These are phyloP conservation scores for Oreonectes daqikongensis DNA, from an alignment of 2,797 vertebrate species.

Conservation along the genomic window DNA sequence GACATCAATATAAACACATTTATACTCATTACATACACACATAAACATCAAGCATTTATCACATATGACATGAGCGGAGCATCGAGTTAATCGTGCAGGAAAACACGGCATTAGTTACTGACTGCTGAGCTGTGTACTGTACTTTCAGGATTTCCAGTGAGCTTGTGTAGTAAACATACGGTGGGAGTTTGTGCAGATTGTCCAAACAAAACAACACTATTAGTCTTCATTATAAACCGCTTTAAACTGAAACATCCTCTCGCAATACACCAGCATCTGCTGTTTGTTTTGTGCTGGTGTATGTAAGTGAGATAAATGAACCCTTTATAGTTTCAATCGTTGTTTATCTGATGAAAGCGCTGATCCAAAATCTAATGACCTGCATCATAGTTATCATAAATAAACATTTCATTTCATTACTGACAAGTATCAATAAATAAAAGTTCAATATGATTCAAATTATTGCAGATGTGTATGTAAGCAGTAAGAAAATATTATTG, in stretches of 20 bases:
- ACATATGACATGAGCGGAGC: not conserved
- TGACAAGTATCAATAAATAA: not conserved
- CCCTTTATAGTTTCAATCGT: not conserved
- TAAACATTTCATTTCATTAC: not conserved
- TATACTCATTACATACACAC: not conserved
- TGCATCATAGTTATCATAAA: not conserved
- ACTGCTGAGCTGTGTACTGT: not conserved
- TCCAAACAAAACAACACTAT: conserved; percentile 26
- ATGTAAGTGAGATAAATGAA: not conserved
- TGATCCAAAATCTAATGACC: not conserved
- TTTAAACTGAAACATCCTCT: not conserved
- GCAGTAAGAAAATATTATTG: no score
- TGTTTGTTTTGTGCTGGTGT: not conserved
- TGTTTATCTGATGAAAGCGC: not conserved
- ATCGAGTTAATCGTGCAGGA: not conserved
- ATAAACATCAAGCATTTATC: conserved; percentile 7
- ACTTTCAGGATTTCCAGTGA: no score
- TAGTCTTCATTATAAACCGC: conserved; percentile 18
- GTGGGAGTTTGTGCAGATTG: no score
- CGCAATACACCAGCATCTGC: not conserved
- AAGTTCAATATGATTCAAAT: no score
- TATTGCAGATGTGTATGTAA: no score
- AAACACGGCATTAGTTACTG: conserved; percentile 13
- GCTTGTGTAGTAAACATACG: no score
- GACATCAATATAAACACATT: conserved; percentile 7